A percentile compares a stretch with the other conserved stretches of the same genome.
phyloP scores from a whole-genome alignment of 2,113 vertebrate species.

The Smithornis capensis region DNA sequence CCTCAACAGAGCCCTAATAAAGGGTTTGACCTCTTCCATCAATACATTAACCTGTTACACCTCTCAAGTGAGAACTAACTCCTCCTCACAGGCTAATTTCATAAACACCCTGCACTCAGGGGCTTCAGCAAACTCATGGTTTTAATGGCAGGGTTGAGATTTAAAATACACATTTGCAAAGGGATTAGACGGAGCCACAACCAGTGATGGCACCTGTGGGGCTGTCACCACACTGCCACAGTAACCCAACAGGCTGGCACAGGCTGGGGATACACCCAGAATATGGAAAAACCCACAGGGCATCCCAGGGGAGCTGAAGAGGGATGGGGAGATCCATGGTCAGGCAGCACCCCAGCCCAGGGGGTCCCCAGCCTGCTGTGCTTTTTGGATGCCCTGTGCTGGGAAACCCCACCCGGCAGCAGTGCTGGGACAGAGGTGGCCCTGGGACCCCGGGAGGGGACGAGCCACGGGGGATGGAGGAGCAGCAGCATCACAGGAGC shows the following conservation, averaged over 20 bases:
- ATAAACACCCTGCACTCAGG: fast-evolving
- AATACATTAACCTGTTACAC: not conserved
- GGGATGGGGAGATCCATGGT: fast-evolving
- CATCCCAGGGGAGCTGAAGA: not conserved
- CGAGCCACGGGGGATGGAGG: not conserved
- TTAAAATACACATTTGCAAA: fast-evolving
- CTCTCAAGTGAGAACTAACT: not conserved
- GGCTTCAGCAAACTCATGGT: not conserved
- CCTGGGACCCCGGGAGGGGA: fast-evolving
- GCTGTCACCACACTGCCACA: not conserved
- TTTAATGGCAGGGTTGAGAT: not conserved
- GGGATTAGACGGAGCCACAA: not conserved
- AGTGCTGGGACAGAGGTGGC: not conserved
- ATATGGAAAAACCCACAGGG: fast-evolving
- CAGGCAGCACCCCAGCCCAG: not conserved
- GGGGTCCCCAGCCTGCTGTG: not conserved
- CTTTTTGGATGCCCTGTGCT: not conserved
- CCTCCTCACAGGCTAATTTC: not conserved
- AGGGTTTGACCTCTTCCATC: not conserved
- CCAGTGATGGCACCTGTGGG: not conserved
- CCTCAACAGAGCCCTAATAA: not conserved
- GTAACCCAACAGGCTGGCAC: not conserved
- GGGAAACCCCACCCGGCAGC: not conserved
- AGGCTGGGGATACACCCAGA: fast-evolving
- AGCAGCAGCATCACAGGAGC: not conserved